These are phyloP conservation scores for Megaceryle alcyon DNA, from an alignment of 2,797 vertebrate genomes.

Conservation along the genomic window DNA sequence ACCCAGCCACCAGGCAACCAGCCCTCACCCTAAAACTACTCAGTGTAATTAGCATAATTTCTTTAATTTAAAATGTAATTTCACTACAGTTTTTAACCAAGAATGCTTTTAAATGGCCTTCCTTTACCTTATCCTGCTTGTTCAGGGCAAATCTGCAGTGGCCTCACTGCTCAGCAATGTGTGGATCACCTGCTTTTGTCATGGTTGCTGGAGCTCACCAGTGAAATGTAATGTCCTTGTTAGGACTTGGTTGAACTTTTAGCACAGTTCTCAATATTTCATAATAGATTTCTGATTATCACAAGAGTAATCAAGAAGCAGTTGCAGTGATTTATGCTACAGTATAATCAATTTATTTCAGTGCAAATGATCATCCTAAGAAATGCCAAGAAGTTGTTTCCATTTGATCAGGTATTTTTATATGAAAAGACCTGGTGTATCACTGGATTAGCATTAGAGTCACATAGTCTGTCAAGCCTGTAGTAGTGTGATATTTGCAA, in stretches of 20 bases:
- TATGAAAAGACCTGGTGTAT: not conserved
- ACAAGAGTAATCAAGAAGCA: not conserved
- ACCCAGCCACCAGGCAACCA: too few species aligned
- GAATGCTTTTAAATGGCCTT: not conserved
- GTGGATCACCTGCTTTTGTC: not conserved
- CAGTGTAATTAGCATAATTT: not conserved
- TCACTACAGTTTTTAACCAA: not conserved
- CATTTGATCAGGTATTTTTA: not conserved
- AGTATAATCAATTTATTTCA: not conserved
- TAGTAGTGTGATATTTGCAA: not conserved
- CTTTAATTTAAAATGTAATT: not conserved
- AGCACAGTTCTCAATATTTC: not conserved
- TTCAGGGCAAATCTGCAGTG: not conserved
- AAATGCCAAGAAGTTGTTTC: not conserved
- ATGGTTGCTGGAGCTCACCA: not conserved
- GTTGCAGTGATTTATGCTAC: not conserved
- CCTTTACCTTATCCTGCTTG: not conserved
- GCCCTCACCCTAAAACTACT: not conserved
- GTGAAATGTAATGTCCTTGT: not conserved
- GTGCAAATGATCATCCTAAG: not conserved
- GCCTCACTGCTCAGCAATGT: not conserved
- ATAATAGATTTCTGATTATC: not conserved
- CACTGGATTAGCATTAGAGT: not conserved
- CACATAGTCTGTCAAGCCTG: not conserved
- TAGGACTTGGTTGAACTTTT: not conserved